Conservation (phyloP, 2,797 vertebrate genomes). For the Poeciliopsis gracilis region DNA sequence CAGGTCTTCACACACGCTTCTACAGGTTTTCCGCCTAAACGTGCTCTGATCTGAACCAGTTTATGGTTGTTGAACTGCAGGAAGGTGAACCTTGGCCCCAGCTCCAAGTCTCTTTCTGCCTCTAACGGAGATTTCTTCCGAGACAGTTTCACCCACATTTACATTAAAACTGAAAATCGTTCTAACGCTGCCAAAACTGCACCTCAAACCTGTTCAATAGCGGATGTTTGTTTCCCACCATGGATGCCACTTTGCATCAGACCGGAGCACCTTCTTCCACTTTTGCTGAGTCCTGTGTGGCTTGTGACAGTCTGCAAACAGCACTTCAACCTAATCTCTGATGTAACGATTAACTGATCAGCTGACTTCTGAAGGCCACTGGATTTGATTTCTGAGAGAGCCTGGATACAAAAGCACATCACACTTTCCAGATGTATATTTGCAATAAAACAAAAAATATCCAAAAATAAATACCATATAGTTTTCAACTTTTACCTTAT, state of each 20-base stretch:
- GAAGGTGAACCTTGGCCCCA: background rate
- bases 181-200: background rate
- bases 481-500: background rate
- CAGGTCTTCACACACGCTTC: background rate
- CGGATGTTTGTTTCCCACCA: background rate
- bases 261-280: background rate
- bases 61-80: background rate
- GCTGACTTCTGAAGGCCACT: background rate
- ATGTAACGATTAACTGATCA: constrained; percentile 27
- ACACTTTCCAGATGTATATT: background rate
- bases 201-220: background rate
- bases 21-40: background rate
- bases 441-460: background rate
- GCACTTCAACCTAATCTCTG: background rate
- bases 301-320: constrained; percentile 1
- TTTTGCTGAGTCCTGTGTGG: background rate
- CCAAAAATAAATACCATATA: background rate
- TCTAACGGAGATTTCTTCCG: background rate
- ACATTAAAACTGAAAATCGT: background rate
- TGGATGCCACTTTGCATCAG: background rate
- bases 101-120: background rate
- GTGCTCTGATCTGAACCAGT: background rate
- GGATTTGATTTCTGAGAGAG: background rate
- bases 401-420: background rate
- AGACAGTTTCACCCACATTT: background rate